These are phyloP conservation scores for Oncorhynchus mykiss DNA, from an alignment of 2,113 vertebrate species.

Conservation along the genomic window DNA sequence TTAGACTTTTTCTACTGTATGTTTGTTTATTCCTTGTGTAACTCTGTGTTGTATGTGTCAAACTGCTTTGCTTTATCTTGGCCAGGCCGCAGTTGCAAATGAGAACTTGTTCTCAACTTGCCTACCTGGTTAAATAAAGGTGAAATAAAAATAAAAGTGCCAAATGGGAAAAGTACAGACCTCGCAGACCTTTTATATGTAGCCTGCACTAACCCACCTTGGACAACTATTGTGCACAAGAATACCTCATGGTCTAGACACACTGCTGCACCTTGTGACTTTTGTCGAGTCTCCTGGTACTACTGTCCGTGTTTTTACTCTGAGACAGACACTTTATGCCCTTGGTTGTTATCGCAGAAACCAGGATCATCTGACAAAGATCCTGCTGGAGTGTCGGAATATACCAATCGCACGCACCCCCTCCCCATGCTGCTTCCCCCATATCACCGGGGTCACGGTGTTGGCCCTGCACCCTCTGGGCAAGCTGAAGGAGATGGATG, in stretches of 20 bases:
- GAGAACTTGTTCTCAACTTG: no score
- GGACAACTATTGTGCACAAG: no score
- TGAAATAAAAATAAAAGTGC: conserved; percentile 9
- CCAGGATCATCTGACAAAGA: conserved; percentile 93
- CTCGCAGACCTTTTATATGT: conserved; percentile 1
- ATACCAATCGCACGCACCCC: conserved; percentile 85
- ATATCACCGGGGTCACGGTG: conserved; percentile 87
- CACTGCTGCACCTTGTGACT: not conserved
- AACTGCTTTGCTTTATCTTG: no score
- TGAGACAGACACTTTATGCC: not conserved
- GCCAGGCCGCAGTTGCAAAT: no score
- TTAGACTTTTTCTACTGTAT: no score
- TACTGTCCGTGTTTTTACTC: not conserved
- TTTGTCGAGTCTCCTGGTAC: not conserved
- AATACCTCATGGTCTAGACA: no score
- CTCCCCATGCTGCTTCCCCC: conserved; percentile 83
- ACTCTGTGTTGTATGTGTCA: no score
- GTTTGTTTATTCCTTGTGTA: no score
- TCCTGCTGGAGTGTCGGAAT: conserved; percentile 90
- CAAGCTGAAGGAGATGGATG: conserved; percentile 83
- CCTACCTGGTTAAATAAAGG: no score
- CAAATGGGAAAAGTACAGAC: conserved; percentile 29
- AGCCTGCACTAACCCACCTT: not conserved
- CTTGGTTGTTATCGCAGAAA: conserved; percentile 66
- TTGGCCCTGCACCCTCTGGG: conserved; percentile 76